Conservation (phyloP, 2,113 vertebrate species). For the Chaetura pelagica region DNA sequence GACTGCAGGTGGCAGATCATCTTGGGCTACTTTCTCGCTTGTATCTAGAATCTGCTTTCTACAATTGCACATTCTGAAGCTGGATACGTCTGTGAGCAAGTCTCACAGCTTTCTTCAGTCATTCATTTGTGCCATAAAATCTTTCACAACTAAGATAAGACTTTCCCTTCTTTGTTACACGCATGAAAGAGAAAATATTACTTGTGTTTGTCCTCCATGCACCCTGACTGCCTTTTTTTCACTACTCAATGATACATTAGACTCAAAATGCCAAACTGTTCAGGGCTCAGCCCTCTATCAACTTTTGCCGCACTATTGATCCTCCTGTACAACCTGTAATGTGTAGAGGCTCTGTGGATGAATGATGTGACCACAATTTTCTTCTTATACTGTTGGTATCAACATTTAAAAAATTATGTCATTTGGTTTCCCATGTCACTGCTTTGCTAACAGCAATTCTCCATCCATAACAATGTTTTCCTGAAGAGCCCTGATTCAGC, state of each 20-base stretch:
- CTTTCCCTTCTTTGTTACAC: background rate
- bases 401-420: background rate
- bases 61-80: background rate
- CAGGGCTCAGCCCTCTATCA: background rate
- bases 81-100: background rate
- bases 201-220: background rate
- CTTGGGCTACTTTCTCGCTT: background rate
- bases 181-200: background rate
- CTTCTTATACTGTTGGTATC: background rate
- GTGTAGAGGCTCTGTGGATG: background rate
- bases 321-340: background rate
- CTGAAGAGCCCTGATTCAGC: background rate
- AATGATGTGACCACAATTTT: background rate
- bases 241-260: background rate
- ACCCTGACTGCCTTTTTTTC: background rate
- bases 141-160: background rate
- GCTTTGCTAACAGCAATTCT: background rate
- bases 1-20: background rate
- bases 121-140: background rate
- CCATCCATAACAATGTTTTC: background rate
- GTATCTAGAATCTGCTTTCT: background rate
- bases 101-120: background rate
- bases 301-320: background rate
- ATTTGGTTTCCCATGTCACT: background rate
- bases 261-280: background rate